Percentiles rank a stretch among this genome's conserved stretches.
Conservation (phyloP, 2,888 invertebrate genomes). For the Drosophila stalkeri region DNA sequence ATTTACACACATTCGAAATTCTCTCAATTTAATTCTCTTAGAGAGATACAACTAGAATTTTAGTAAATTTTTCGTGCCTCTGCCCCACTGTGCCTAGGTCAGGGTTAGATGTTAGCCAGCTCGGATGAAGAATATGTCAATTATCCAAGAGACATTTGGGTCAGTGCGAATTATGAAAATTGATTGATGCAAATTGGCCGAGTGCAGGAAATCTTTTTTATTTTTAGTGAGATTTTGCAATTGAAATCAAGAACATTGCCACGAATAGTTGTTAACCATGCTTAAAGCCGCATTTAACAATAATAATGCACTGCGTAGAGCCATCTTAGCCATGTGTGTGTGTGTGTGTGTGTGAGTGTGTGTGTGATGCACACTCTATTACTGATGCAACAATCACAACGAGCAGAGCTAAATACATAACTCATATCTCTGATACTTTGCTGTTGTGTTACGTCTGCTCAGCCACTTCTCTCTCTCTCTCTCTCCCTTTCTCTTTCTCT, state of each 20-base stretch:
- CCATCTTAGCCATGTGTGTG: neutral
- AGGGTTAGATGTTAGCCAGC: constrained; percentile 32
- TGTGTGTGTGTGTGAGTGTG: neutral
- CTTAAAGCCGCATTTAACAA: neutral
- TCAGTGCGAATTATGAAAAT: constrained; percentile 50
- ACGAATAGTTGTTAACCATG: neutral
- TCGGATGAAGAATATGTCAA: constrained; percentile 35
- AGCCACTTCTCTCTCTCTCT: neutral
- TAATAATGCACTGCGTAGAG: neutral
- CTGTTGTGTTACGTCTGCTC: constrained; percentile 1
- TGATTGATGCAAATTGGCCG: constrained; percentile 15
- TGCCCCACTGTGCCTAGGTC: constrained; percentile 14
- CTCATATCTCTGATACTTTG: constrained; percentile 23
- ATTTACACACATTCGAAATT: no score
- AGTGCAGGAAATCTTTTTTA: neutral
- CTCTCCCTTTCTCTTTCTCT: neutral
- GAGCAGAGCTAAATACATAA: constrained; percentile 29
- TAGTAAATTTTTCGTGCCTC: no score
- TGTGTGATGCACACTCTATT: constrained; percentile 1
- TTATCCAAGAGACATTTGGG: constrained; percentile 36
- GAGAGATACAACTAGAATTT: no score
- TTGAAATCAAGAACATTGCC: neutral
- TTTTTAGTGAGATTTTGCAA: neutral
- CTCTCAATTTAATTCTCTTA: no score
- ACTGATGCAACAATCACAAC: constrained; percentile 28